These are phyloP conservation scores for Lonchura striata DNA, from an alignment of 2,113 vertebrate genomes.

Conservation along the genomic window DNA sequence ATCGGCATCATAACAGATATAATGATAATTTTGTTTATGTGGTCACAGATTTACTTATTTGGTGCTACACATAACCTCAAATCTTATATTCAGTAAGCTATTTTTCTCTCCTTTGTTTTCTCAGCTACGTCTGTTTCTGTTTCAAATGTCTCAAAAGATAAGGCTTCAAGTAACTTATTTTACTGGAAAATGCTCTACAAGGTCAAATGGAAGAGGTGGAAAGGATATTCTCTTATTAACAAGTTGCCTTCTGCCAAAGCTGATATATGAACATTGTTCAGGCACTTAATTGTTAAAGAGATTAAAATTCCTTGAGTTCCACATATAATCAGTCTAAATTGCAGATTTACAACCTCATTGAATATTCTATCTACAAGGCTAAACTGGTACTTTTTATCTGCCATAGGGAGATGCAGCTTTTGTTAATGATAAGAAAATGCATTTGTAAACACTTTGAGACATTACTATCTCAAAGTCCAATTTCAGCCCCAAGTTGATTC, in stretches of 20 bases:
- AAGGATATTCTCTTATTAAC: background rate
- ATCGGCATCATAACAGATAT: background rate
- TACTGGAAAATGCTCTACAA: background rate
- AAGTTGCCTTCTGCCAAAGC: background rate
- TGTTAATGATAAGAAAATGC: background rate
- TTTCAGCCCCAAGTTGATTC: background rate
- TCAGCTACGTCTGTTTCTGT: background rate
- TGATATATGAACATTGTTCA: background rate
- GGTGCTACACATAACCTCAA: background rate
- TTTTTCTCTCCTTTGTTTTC: background rate
- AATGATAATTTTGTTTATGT: background rate
- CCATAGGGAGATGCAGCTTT: background rate
- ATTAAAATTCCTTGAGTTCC: background rate
- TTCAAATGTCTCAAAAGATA: background rate
- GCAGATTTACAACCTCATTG: background rate
- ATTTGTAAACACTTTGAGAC: background rate
- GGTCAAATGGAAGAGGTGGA: background rate
- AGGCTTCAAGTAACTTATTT: background rate
- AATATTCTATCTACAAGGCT: background rate
- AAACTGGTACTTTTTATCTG: background rate
- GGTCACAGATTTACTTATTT: background rate
- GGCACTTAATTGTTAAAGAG: background rate
- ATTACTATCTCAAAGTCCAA: background rate
- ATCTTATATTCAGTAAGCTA: background rate
- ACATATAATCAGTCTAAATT: background rate